Percentiles rank a stretch among this genome's conserved stretches.
phyloP scores from a whole-genome alignment of 1,140 invertebrate species.

The Ceratosolen solmsi region DNA sequence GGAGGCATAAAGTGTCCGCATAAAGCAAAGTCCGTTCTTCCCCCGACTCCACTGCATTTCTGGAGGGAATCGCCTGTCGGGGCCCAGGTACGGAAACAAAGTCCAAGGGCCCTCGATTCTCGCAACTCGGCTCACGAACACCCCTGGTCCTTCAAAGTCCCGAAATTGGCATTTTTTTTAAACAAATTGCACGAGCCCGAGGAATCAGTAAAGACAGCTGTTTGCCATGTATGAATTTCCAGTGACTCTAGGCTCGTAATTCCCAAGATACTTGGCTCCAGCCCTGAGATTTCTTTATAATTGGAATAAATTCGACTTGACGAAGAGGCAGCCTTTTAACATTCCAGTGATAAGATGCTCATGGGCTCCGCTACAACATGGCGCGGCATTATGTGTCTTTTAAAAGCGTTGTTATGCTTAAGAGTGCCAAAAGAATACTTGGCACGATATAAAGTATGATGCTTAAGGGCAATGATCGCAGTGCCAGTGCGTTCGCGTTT shows the following conservation, averaged over 20 bases:
- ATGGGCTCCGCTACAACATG: neutral
- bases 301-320: conserved; percentile 73
- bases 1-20: conserved; percentile 72
- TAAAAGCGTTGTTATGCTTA: neutral
- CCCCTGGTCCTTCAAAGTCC: too few relatives aligned
- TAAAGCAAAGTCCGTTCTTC: conserved; percentile 63
- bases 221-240: too few relatives aligned
- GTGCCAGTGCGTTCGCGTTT: neutral
- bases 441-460: neutral
- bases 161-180: too few relatives aligned
- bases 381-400: neutral
- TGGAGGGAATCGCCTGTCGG: neutral
- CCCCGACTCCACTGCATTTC: neutral
- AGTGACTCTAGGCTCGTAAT: neutral
- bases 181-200: too few relatives aligned
- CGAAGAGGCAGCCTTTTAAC: conserved; percentile 72
- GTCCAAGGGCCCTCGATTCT: neutral
- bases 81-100: conserved; percentile 18
- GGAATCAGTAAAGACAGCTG: too few relatives aligned
- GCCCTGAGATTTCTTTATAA: conserved; percentile 58
- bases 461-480: neutral
- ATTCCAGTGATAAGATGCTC: conserved; percentile 69
- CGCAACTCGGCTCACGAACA: conserved; percentile 8
- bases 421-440: neutral
- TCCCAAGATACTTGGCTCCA: neutral